These are phyloP conservation scores for Pelusios castaneus DNA, from an alignment of 2,113 vertebrate genomes.

Conservation along the genomic window DNA sequence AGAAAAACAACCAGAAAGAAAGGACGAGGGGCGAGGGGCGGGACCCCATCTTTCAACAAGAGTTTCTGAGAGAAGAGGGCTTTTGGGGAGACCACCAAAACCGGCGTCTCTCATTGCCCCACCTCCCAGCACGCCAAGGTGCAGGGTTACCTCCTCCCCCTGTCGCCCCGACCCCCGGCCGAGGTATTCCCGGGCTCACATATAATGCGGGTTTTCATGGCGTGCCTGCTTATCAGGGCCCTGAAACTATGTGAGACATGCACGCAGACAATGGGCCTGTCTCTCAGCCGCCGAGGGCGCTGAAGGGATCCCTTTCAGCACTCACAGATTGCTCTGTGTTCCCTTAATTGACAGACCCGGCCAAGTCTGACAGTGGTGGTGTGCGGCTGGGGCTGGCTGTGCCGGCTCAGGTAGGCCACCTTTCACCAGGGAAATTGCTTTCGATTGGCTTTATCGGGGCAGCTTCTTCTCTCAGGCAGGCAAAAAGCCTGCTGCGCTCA, in stretches of 20 bases:
- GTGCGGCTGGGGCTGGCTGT: conserved; percentile 83
- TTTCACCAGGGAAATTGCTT: conserved; percentile 89
- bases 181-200: conserved; percentile 82
- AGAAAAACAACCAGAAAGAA: conserved; percentile 37
- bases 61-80: conserved; percentile 75
- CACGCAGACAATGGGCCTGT: conserved; percentile 89
- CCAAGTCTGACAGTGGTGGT: conserved; percentile 85
- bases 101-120: conserved; percentile 81
- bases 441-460: conserved; percentile 80
- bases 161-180: conserved; percentile 78
- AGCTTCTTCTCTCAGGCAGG: conserved; percentile 64
- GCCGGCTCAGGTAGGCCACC: conserved; percentile 84
- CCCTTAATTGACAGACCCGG: conserved; percentile 90
- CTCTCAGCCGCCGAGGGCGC: conserved; percentile 83
- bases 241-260: conserved; percentile 96
- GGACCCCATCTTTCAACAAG: conserved; percentile 79
- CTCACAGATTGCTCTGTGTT: conserved; percentile 92
- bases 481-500: conserved; percentile 40
- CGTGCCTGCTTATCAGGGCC: conserved; percentile 88
- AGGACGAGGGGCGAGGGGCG: conserved; percentile 51
- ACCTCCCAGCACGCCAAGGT: conserved; percentile 82
- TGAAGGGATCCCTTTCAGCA: conserved; percentile 92
- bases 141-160: conserved; percentile 84
- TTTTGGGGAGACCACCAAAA: conserved; percentile 86
- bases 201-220: conserved; percentile 93